Percentiles rank a stretch among this genome's conserved stretches.
Conservation (phyloP, 2,888 invertebrate genomes). For the Tipula lateralis region DNA sequence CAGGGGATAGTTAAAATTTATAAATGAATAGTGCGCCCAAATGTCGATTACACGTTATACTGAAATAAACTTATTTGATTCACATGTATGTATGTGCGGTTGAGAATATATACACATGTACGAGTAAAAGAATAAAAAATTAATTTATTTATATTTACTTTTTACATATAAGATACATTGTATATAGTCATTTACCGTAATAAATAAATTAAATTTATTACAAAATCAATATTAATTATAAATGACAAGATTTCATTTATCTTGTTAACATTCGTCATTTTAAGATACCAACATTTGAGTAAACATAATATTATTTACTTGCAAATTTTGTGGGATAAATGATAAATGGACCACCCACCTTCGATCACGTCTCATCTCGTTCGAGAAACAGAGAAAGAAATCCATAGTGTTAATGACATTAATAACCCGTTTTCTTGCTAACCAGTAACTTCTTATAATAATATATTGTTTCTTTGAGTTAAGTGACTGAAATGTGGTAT, state of each 20-base stretch:
- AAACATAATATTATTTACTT: background rate
- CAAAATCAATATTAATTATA: background rate
- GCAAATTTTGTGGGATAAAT: background rate
- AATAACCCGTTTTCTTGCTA: background rate
- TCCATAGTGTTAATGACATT: background rate
- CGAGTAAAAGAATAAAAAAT: background rate
- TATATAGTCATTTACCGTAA: background rate
- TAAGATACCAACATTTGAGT: background rate
- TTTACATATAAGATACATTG: background rate
- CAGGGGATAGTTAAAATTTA: too few relatives aligned
- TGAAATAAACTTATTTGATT: background rate
- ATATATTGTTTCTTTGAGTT: too few relatives aligned
- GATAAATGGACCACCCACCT: background rate
- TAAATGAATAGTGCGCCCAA: background rate
- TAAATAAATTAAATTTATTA: background rate
- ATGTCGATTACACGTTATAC: background rate
- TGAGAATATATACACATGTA: too few relatives aligned
- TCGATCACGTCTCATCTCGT: background rate
- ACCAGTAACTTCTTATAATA: background rate
- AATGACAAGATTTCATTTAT: background rate
- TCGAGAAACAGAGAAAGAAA: background rate
- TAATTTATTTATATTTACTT: background rate
- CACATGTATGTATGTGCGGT: too few relatives aligned
- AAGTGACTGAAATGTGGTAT: too few relatives aligned
- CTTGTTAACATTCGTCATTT: background rate